These are phyloP conservation scores for Solenopsis invicta DNA, from an alignment of 1,140 invertebrate species.

Conservation along the genomic window DNA sequence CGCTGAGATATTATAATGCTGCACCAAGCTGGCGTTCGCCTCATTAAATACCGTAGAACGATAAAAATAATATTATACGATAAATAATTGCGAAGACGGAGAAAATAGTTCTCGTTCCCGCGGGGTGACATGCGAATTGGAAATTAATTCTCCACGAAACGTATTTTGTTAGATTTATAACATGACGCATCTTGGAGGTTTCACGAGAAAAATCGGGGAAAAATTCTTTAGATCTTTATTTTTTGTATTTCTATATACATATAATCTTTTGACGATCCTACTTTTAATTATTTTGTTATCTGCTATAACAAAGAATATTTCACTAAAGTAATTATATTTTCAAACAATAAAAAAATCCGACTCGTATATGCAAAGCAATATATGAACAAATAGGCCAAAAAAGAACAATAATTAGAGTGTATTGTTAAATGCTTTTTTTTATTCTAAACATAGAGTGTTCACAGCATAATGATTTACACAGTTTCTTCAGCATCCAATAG, in stretches of 20 bases:
- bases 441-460: no score
- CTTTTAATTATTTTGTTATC: neutral
- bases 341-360: no score
- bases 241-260: neutral
- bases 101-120: neutral
- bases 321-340: neutral
- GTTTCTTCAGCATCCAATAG: no score
- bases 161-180: neutral
- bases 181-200: neutral
- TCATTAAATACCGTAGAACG: conserved; percentile 37
- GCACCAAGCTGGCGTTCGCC: neutral
- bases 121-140: neutral
- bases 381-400: no score
- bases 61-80: conserved; percentile 29
- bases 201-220: neutral
- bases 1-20: conserved; percentile 52
- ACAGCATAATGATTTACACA: no score
- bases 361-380: no score
- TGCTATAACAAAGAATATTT: neutral
- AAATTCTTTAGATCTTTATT: neutral
- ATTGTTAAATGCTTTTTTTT: no score
- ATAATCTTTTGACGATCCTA: neutral
- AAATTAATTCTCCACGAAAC: neutral
- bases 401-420: no score
- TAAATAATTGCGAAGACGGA: neutral